Base-by-base conservation (phyloP, 2,888 invertebrate genomes). In the Ectropis crepuscularia region DNA sequence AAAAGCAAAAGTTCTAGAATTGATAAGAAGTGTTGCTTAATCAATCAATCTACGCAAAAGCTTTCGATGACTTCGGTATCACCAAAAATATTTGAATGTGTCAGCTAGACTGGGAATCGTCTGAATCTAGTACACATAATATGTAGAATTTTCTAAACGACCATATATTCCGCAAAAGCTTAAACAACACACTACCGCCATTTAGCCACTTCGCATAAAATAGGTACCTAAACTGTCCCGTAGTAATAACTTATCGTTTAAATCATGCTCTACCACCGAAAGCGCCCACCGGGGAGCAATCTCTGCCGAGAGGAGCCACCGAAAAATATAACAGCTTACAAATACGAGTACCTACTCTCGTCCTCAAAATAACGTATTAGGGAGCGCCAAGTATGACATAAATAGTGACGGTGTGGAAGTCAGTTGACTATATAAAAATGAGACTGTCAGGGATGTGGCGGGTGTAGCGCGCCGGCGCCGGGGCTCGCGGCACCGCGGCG, bases 341-440 rank as follows among this genome's bases (percentile, higher is more conserved):
- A 89, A 88, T 87, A 51, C 51, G 41, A 39, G 51, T 39, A 51
- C 51, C 51, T 51, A 87, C 85, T 86, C 78, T 82, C 83, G 82
- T 85, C 85, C 81, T 88, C 83, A 86, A 91, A 90, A 89, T 89
- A 90, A 88, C 85, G 85, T 88, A 90, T 89, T 87, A 89, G 86
- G 86, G 85, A 87, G 85, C 85, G 85, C 81, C 83, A 86, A 88
- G 86, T 90, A 88, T 90, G 90, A 90, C 88, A 91, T 91, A 90
- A 90, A 90, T 90, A 90, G 90, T 89, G 87, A 86, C 86, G 86
- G 87, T 83, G 88, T 88, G 87, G 90, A 91, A 92, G 91, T 90
- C 90, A 91, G 89, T 91, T 85, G 89, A 91, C 89, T 92, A 89
- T 90, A 90, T 91, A 91, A 91, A 91, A 92, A 88, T 90, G 88